phyloP scores from a whole-genome alignment of 2,888 invertebrate species.

The Odiellus spinosus region DNA sequence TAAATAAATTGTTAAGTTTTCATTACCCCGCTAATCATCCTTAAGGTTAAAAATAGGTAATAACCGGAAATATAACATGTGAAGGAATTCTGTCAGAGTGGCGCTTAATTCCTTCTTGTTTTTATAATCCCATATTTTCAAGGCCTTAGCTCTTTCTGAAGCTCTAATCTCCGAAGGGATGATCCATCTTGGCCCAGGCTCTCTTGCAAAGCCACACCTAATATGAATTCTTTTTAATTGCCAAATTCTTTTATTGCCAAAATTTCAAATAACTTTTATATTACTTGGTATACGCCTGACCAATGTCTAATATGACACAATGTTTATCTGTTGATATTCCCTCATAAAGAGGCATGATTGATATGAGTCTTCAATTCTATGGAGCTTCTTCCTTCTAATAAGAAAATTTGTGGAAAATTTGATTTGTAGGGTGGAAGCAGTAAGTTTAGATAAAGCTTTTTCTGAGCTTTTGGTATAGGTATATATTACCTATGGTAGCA shows the following conservation, averaged over 20 bases:
- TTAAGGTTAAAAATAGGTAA: too few species aligned
- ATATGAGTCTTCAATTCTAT: too few species aligned
- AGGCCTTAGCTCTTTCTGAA: slow-evolving; percentile 39
- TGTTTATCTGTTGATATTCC: slow-evolving; percentile 50
- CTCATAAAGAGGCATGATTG: slow-evolving; percentile 18
- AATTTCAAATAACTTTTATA: slow-evolving; percentile 22
- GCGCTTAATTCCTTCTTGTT: slow-evolving; percentile 49
- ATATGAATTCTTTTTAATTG: background rate
- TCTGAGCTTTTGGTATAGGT: too few species aligned
- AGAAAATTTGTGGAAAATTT: too few species aligned
- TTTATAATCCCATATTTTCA: slow-evolving; percentile 20
- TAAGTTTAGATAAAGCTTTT: too few species aligned
- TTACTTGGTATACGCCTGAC: slow-evolving; percentile 81
- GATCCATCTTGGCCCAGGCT: slow-evolving; percentile 72
- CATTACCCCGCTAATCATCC: too few species aligned
- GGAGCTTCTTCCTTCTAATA: too few species aligned
- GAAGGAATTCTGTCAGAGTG: slow-evolving; percentile 71
- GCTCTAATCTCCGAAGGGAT: slow-evolving; percentile 59
- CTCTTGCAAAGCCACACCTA: slow-evolving; percentile 83
- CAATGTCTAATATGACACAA: slow-evolving; percentile 76
- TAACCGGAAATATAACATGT: slow-evolving; percentile 75
- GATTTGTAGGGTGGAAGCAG: too few species aligned
- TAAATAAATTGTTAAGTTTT: slow-evolving; percentile 27
- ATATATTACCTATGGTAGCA: too few species aligned
- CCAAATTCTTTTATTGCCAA: too few species aligned